A percentile compares a stretch with the other conserved stretches of the same genome.
Conservation (phyloP, 2,113 vertebrate genomes). For the Clarias magur region DNA sequence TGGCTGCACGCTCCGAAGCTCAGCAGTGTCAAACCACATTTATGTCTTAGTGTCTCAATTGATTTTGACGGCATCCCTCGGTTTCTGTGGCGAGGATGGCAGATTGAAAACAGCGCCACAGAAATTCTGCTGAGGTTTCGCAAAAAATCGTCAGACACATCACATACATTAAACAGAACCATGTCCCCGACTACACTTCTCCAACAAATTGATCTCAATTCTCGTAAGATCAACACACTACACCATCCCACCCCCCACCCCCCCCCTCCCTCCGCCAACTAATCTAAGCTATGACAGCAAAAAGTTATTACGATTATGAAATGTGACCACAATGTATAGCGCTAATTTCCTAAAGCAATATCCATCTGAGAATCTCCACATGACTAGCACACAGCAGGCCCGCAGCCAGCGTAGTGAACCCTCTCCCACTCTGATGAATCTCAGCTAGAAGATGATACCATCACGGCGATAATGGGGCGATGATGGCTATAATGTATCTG, state of each 20-base stretch:
- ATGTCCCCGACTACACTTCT: conserved; percentile 12
- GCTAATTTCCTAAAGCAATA: conserved; percentile 22
- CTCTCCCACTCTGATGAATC: conserved; percentile 39
- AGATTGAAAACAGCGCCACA: conserved; percentile 31
- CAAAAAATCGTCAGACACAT: conserved; percentile 11
- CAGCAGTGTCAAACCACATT: conserved; percentile 24
- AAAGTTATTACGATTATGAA: background rate
- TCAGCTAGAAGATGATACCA: conserved; percentile 45
- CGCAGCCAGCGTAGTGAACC: background rate
- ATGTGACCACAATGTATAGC: background rate
- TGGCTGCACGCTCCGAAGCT: conserved; percentile 43
- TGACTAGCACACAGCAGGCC: conserved; percentile 10
- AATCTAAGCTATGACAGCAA: background rate
- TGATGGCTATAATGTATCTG: conserved; percentile 55
- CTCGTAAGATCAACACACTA: conserved; percentile 15
- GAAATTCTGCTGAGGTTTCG: conserved; percentile 38
- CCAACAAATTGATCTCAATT: background rate
- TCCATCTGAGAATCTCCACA: background rate
- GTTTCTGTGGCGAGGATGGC: conserved; percentile 40
- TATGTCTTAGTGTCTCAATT: conserved; percentile 48
- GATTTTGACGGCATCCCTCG: conserved; percentile 41
- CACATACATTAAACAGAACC: conserved; percentile 5
- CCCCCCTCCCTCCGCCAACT: background rate
- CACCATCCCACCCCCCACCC: no score
- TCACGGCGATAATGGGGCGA: conserved; percentile 49